A percentile compares a stretch with the other conserved stretches of the same genome.
Evolutionary conservation across 2,888 invertebrate species (phyloP).

Genomic region (Muscina levida): DNA sequence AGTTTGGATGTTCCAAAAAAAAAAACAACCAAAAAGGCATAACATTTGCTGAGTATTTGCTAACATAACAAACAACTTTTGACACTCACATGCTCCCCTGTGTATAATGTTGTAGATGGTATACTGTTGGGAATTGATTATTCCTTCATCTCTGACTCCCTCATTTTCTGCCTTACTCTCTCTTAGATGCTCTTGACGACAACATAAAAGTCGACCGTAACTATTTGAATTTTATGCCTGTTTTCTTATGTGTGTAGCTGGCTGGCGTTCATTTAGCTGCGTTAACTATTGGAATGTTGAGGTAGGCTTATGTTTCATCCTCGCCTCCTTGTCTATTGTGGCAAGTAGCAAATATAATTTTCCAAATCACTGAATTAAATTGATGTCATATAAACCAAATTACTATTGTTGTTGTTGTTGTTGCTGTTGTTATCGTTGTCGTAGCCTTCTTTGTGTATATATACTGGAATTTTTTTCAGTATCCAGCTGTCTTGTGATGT

Average conservation of each 20-base stretch:
- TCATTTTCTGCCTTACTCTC: too few species aligned
- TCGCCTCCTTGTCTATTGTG: not conserved
- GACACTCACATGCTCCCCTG: too few species aligned
- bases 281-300: too few species aligned
- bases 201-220: constrained; percentile 6
- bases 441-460: not conserved
- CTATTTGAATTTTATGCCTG: constrained; percentile 37
- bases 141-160: too few species aligned
- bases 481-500: not conserved
- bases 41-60: not conserved
- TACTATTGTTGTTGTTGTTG: constrained; percentile 31
- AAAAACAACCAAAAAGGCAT: not conserved
- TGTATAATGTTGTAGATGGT: too few species aligned
- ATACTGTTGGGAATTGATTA: too few species aligned
- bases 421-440: not conserved
- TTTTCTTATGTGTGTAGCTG: too few species aligned
- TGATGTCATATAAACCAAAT: constrained; percentile 64
- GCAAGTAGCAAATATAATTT: constrained; percentile 70
- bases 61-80: not conserved
- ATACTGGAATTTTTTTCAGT: constrained; percentile 1
- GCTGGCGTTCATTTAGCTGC: not conserved
- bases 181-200: constrained; percentile 1
- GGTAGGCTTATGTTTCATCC: too few species aligned
- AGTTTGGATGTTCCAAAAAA: constrained; percentile 7
- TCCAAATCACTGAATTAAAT: constrained; percentile 73